phyloP scores from a whole-genome alignment of 1,140 invertebrate species.

The Leptestheria dahalacensis region DNA sequence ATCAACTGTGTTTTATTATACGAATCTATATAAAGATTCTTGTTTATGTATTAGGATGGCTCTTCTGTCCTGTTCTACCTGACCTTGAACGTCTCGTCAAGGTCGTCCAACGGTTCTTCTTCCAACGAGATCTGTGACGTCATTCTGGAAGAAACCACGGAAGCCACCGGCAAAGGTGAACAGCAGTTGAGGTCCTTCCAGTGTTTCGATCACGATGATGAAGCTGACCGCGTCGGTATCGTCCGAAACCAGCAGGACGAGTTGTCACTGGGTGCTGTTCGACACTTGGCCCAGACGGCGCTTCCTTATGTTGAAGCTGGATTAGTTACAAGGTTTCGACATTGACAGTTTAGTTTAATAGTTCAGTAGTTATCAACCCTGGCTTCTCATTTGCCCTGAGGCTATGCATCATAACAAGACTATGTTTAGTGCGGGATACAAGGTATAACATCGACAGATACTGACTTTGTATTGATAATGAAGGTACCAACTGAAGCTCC shows the following conservation, averaged over 20 bases:
- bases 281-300: not conserved
- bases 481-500: conserved; percentile 6
- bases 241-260: not conserved
- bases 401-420: too few relatives aligned
- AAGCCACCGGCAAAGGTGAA: not conserved
- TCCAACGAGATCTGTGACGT: conserved; percentile 10
- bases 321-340: conserved; percentile 1
- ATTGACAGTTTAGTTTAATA: too few relatives aligned
- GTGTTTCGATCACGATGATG: conserved; percentile 9
- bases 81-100: not conserved
- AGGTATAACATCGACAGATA: too few relatives aligned
- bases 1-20: too few relatives aligned
- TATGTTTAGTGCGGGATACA: too few relatives aligned
- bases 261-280: not conserved
- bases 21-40: not conserved
- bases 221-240: not conserved
- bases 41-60: not conserved
- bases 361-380: too few relatives aligned
- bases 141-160: conserved; percentile 6
- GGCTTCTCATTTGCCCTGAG: too few relatives aligned
- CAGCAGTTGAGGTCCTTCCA: conserved; percentile 5
- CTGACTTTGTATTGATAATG: too few relatives aligned
- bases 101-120: not conserved
- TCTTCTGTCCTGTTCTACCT: not conserved
- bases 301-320: conserved; percentile 10